Evolutionary conservation across 2,113 vertebrate species (phyloP), one percentile per base, ranked within the genome.

Genomic region (Peromyscus maniculatus): DNA sequence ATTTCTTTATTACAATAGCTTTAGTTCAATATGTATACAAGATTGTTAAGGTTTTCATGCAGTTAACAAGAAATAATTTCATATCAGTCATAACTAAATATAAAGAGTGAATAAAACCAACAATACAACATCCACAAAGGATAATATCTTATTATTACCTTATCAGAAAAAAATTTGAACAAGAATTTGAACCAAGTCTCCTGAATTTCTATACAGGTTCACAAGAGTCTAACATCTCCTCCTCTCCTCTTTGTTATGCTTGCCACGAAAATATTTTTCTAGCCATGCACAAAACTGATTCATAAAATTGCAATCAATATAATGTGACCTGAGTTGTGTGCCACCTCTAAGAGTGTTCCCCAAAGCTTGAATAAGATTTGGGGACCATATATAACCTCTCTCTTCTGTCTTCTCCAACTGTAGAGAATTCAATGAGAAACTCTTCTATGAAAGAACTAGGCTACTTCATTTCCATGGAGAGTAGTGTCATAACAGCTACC

Each of bases 51-150:
- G 69, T 39, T 90, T 0, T 78, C 31, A 19, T 39, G 36, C 2
- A 71, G 36, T 93, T 86, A 67, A 69, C 3, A 91, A 80, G 79
- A 36, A 93, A 89, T 93, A 36, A 79, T 55, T 91, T 74, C 89
- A 66, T 75, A 36, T 55, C 31, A 87, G 31, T 52, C 95, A 82
- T 21, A 7, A 91, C 87, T 93, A 92, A 93, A 96, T 93, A 13
- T 64, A 66, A 2, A 62, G 15, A 79, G 33, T 59, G 13, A 94
- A 59, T 66, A 43, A 7, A 52, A 89, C 1, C 33, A 15, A 59
- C 57, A 59, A 59, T 59, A 59, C 13, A 95, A 88, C 13, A 89
- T 66, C 55, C 86, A 28, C 64, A 82, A 82, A 95, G 57, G 36
- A 59, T 55, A 64, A 55, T 24, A 39, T 28, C 57, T 43, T 62